Conservation (phyloP, 2,113 vertebrate species). For the Neolamprologus falcicula region DNA sequence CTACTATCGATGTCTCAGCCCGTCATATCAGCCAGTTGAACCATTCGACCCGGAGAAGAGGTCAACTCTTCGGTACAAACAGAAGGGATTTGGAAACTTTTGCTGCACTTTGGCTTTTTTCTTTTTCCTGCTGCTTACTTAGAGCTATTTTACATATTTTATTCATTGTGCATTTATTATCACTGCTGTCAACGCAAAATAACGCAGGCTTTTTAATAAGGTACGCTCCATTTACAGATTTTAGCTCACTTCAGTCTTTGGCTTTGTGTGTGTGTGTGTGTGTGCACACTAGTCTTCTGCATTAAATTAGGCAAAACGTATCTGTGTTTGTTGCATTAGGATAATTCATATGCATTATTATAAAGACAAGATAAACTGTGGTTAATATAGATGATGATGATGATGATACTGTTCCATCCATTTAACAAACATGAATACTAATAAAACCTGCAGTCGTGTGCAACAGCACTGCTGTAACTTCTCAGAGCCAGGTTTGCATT, state of each 20-base stretch:
- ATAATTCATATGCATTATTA: background rate
- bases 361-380: background rate
- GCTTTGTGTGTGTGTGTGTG: background rate
- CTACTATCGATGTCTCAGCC: background rate
- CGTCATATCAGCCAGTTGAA: background rate
- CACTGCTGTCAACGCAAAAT: background rate
- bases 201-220: background rate
- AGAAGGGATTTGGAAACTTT: background rate
- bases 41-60: background rate
- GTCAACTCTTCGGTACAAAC: background rate
- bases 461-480: background rate
- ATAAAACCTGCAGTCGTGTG: accelerated
- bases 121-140: background rate
- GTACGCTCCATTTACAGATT: background rate
- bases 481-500: background rate
- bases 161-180: background rate
- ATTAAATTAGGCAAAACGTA: background rate
- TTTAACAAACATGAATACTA: background rate
- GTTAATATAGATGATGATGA: background rate
- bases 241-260: background rate
- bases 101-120: background rate
- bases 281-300: accelerated
- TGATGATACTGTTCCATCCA: background rate
- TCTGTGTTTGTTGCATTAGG: background rate
- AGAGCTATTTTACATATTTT: accelerated